Evolutionary conservation across 2,888 invertebrate species (phyloP).

Genomic region (Eurois occulta): DNA sequence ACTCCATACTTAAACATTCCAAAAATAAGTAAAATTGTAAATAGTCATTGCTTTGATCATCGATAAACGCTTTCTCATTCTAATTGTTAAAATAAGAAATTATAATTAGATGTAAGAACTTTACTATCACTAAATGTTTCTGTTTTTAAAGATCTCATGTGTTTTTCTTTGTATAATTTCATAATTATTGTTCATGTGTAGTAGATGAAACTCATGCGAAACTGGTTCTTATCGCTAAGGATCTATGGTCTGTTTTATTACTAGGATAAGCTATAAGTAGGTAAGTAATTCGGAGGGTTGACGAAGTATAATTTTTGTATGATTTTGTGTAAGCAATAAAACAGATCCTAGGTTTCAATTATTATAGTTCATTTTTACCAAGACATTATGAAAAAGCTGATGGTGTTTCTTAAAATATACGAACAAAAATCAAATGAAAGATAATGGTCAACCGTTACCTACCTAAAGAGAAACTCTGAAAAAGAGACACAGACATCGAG

Average conservation of each 20-base stretch:
- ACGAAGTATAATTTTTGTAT: slow-evolving; percentile 47
- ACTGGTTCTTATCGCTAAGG: slow-evolving; percentile 58
- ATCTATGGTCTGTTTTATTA: slow-evolving; percentile 62
- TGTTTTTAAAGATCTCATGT: slow-evolving; percentile 61
- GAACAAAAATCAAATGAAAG: not conserved
- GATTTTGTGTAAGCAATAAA: slow-evolving; percentile 56
- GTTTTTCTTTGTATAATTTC: slow-evolving; percentile 56
- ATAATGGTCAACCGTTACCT: not conserved
- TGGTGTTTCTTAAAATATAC: not conserved
- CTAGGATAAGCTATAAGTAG: slow-evolving; percentile 64
- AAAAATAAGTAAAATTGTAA: slow-evolving; percentile 74
- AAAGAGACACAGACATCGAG: not conserved
- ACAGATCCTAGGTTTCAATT: slow-evolving; percentile 55
- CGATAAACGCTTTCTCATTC: slow-evolving; percentile 72
- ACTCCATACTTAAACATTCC: slow-evolving; percentile 86
- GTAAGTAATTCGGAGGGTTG: slow-evolving; percentile 56
- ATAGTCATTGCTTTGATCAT: slow-evolving; percentile 80
- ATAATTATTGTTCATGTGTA: slow-evolving; percentile 64
- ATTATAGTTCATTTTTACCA: slow-evolving; percentile 34
- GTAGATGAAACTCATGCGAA: slow-evolving; percentile 58
- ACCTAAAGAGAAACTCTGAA: not conserved
- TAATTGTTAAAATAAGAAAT: slow-evolving; percentile 73
- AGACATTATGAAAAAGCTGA: slow-evolving; percentile 23
- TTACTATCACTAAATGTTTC: slow-evolving; percentile 67
- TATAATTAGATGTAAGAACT: slow-evolving; percentile 68